phyloP scores from a whole-genome alignment of 2,797 vertebrate genomes.

The Muraenolepis orangiensis region DNA sequence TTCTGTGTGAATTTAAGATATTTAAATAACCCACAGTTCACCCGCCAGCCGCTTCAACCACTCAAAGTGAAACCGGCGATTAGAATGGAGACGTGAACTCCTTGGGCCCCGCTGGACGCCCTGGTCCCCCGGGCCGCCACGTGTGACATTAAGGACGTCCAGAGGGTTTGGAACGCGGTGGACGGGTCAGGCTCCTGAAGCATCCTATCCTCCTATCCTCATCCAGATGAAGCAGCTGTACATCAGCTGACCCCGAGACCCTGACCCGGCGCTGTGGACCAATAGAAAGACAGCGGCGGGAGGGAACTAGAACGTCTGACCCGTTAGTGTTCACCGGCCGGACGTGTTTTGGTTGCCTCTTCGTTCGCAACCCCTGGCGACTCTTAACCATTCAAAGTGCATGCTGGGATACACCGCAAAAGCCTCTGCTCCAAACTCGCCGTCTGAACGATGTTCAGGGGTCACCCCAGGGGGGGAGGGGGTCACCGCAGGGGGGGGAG shows the following conservation, averaged over 20 bases:
- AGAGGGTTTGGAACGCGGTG: neutral
- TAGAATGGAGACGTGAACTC: neutral
- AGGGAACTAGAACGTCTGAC: constrained; percentile 60
- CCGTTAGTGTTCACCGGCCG: constrained; percentile 62
- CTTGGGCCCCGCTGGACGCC: neutral
- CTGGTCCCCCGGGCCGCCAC: neutral
- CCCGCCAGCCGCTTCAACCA: constrained; percentile 15
- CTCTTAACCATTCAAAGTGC: constrained; percentile 28
- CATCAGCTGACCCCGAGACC: constrained; percentile 9
- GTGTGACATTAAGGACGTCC: neutral
- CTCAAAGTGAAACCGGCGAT: neutral
- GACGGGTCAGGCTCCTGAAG: neutral
- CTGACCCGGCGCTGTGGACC: neutral
- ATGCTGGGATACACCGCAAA: constrained; percentile 58
- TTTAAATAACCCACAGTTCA: constrained; percentile 66
- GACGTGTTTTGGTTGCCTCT: constrained; percentile 54
- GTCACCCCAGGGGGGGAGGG: neutral
- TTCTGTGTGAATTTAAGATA: constrained; percentile 60
- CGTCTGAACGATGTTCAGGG: neutral
- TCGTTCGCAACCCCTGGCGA: no score
- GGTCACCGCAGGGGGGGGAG: no score
- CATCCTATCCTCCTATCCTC: neutral
- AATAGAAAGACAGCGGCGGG: neutral
- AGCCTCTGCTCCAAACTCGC: constrained; percentile 53
- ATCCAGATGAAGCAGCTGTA: neutral